Evolutionary conservation across 1,140 invertebrate genomes (phyloP).

Genomic region (Aradophagus sp.): DNA sequence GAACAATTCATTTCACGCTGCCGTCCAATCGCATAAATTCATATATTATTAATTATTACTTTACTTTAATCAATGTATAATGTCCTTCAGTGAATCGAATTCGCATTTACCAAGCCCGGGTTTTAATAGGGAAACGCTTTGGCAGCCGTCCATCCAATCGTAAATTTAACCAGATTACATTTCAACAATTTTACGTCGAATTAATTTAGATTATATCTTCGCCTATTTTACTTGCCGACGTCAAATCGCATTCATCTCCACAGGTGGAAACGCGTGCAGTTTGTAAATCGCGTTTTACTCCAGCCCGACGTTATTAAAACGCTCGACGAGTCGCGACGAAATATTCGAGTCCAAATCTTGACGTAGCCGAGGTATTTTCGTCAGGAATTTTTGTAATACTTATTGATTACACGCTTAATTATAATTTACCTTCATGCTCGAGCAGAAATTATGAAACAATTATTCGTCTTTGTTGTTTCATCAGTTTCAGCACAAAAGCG

Average conservation of each 20-base stretch:
- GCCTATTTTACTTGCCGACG: slow-evolving; percentile 26
- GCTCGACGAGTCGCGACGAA: too few species aligned
- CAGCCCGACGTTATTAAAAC: too few species aligned
- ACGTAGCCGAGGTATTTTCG: too few species aligned
- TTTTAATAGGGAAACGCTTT: slow-evolving; percentile 53
- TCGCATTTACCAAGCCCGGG: slow-evolving; percentile 32
- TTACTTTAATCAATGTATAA: slow-evolving; percentile 37
- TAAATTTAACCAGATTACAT: slow-evolving; percentile 56
- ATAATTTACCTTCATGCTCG: too few species aligned
- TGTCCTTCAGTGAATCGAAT: slow-evolving; percentile 32
- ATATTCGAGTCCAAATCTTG: too few species aligned
- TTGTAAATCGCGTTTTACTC: too few species aligned
- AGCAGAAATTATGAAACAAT: too few species aligned
- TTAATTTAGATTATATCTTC: slow-evolving; percentile 54
- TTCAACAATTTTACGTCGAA: slow-evolving; percentile 48
- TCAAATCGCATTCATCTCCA: slow-evolving; percentile 13
- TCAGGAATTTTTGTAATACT: too few species aligned
- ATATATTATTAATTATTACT: slow-evolving; percentile 47
- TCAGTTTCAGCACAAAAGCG: too few species aligned
- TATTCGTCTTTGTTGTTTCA: too few species aligned
- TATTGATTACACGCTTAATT: too few species aligned
- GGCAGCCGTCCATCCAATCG: slow-evolving; percentile 52
- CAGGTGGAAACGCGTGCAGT: too few species aligned
- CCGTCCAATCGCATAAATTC: slow-evolving; percentile 9
- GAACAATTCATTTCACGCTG: slow-evolving; percentile 8